Base-by-base conservation (phyloP, 2,113 vertebrate species). In the Hippopotamus amphibius region DNA sequence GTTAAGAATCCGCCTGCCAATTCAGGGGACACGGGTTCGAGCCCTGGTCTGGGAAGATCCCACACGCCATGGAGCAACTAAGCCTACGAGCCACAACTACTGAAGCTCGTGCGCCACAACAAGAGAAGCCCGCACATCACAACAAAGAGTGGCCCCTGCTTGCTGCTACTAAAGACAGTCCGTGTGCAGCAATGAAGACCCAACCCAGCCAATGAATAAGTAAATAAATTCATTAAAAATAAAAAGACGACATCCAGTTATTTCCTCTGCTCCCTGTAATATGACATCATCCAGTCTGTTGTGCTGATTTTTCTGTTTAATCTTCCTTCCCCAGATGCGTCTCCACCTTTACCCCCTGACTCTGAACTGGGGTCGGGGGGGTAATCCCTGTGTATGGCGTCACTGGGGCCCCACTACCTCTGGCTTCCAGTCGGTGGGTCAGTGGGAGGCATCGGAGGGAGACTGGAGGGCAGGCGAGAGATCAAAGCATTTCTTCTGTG, bases 311-410 rank as follows among this genome's bases (percentile, higher is more conserved):
- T 61, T 77, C 57, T 41, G 4, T 46, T 46, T 82, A 57, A 19
- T 15, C 41, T 55, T 61, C 4, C 15, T 15, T 93, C 33, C 33
- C 22, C n/a, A 74, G 76, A 79, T 66, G 12, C 74, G 30, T 2
- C 53, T 43, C 33, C 46, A 43, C 8, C n/a, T 66, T 74, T n/a
- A 6, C 10, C 43, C 33, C 7, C 50, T 0, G 5, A 19, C 48
- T 50, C 76, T 24, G 86, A 79, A 24, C 76, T 80, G 57, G 16
- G 53, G 9, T 26, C 69, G 5, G 24, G 17, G 12, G 41, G 21
- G 19, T 11, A 14, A 68, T 3, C 41, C 11, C 12, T 15, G 6
- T 3, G 30, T 46, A 6, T 50, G 15, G 21, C 2, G 3, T n/a
- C n/a, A 33, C 43, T 43, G 59, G 14, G 8, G 46, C 15, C 43